Evolutionary conservation across 2,113 vertebrate species (phyloP).

Genomic region (Pomatorhinus ruficollis): DNA sequence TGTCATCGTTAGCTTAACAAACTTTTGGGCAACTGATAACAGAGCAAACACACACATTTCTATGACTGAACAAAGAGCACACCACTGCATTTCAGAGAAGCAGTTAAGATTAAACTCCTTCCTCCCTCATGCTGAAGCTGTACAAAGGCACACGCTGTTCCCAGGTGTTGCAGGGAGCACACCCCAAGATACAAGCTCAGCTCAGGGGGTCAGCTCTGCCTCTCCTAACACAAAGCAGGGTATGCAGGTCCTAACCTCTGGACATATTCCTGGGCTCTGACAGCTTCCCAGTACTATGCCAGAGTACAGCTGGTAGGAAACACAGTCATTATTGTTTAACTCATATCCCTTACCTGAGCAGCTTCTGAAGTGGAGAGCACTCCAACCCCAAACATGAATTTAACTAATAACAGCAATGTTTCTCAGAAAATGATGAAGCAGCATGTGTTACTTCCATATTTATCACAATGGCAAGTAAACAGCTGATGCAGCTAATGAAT

Average conservation of each 20-base stretch:
- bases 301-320: fast-evolving
- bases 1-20: not conserved
- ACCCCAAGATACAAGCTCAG: not conserved
- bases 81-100: not conserved
- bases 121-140: not conserved
- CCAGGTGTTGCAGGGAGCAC: not conserved
- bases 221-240: not conserved
- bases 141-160: fast-evolving
- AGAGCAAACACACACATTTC: not conserved
- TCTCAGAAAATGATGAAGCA: not conserved
- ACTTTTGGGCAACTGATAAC: not conserved
- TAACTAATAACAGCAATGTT: not conserved
- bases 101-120: not conserved
- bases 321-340: not conserved
- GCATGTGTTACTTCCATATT: not conserved
- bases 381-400: not conserved
- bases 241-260: fast-evolving
- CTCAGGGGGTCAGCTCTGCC: not conserved
- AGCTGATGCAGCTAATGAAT: conserved; percentile 18
- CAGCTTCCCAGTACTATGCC: not conserved
- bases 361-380: not conserved
- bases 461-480: not conserved
- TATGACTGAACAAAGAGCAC: not conserved
- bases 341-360: not conserved
- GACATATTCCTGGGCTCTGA: not conserved